Conservation (phyloP, 2,888 invertebrate genomes). For the Amphipoea oculea region DNA sequence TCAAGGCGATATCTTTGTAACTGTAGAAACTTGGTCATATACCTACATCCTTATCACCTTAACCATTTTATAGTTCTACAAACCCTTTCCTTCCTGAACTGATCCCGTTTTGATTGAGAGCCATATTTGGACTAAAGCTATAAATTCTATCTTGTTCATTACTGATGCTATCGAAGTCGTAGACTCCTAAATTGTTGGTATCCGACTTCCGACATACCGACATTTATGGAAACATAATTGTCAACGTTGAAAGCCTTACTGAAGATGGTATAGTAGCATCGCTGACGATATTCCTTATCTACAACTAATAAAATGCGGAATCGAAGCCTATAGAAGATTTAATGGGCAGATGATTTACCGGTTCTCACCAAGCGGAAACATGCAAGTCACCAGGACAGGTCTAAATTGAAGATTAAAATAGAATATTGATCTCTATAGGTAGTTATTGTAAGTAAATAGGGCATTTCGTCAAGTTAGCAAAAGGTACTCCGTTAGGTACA, state of each 20-base stretch:
- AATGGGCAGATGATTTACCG: constrained; percentile 10
- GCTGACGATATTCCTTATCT: not conserved
- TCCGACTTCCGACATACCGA: constrained; percentile 42
- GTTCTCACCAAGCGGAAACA: constrained; percentile 22
- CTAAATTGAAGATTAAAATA: not conserved
- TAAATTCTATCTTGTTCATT: constrained; percentile 31
- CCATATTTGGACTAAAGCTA: constrained; percentile 23
- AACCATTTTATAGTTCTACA: constrained; percentile 8
- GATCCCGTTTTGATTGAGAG: constrained; percentile 40
- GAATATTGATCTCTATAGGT: constrained; percentile 30
- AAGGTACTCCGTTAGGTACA: not conserved
- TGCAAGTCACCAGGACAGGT: constrained; percentile 15
- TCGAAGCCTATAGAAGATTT: constrained; percentile 3
- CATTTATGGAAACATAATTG: constrained; percentile 30
- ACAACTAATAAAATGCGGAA: constrained; percentile 46
- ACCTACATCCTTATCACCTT: constrained; percentile 33
- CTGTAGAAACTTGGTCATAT: constrained; percentile 25
- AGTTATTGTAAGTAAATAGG: not conserved
- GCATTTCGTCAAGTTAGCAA: constrained; percentile 12
- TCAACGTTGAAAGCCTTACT: constrained; percentile 36
- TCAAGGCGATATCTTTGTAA: constrained; percentile 71
- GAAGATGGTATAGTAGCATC: constrained; percentile 49
- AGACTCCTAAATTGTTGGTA: constrained; percentile 28
- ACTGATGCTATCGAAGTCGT: constrained; percentile 33
- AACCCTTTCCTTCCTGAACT: constrained; percentile 46